These are phyloP conservation scores for Notoglanidium macrostoma DNA, from an alignment of 2,797 vertebrate species.

Conservation along the genomic window DNA sequence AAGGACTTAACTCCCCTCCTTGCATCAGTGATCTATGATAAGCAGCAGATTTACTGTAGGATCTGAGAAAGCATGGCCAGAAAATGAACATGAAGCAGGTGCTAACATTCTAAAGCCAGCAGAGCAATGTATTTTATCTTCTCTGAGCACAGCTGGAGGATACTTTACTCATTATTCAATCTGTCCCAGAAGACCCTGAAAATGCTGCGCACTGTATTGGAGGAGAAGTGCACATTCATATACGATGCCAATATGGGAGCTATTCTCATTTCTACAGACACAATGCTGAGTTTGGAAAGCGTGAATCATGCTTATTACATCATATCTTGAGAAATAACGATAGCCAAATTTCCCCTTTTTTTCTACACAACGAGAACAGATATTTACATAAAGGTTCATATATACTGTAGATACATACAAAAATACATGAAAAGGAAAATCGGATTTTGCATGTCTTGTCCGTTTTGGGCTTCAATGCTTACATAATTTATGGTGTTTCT, in stretches of 20 bases:
- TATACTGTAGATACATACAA: not conserved
- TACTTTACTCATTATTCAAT: slow-evolving; percentile 54
- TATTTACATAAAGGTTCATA: not conserved
- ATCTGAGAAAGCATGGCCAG: slow-evolving; percentile 7
- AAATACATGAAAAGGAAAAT: not conserved
- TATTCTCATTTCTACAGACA: slow-evolving; percentile 30
- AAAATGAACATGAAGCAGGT: slow-evolving; percentile 37
- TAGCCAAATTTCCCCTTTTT: not conserved
- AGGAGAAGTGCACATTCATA: slow-evolving; percentile 19
- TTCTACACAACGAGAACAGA: not conserved
- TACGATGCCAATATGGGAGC: slow-evolving; percentile 20
- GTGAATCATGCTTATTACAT: not conserved
- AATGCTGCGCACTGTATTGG: slow-evolving; percentile 33
- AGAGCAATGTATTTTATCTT: slow-evolving; percentile 48
- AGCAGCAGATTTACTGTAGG: slow-evolving; percentile 14
- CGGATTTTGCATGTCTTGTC: not conserved
- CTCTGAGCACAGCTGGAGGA: slow-evolving; percentile 57
- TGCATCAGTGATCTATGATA: slow-evolving; percentile 36
- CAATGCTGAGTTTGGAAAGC: slow-evolving; percentile 19
- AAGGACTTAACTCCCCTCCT: slow-evolving; percentile 2
- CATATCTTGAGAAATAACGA: not conserved
- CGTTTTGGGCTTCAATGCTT: not conserved
- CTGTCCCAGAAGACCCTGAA: slow-evolving; percentile 49
- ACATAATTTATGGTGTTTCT: not conserved
- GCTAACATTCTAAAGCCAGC: slow-evolving; percentile 34